phyloP scores from a whole-genome alignment of 2,113 vertebrate species.

The Burhinus oedicnemus region DNA sequence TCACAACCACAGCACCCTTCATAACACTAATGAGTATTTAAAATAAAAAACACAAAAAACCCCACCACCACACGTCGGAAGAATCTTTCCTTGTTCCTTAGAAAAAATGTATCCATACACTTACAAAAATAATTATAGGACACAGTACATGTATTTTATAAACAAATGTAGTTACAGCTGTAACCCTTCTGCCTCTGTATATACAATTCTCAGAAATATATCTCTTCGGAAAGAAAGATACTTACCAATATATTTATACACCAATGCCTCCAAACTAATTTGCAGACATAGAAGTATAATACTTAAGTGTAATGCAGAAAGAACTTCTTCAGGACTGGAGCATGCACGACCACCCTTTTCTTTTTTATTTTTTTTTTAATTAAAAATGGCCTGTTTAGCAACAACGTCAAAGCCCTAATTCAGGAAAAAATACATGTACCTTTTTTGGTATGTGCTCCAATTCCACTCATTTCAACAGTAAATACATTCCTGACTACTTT shows the following conservation, averaged over 20 bases:
- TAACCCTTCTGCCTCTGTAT: neutral
- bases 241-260: neutral
- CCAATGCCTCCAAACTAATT: neutral
- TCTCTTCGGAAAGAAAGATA: neutral
- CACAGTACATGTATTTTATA: neutral
- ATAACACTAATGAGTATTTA: neutral
- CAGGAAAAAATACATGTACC: neutral
- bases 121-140: neutral
- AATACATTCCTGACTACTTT: neutral
- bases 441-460: neutral
- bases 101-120: neutral
- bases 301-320: neutral
- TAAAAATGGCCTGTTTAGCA: neutral
- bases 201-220: neutral
- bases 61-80: fast-evolving
- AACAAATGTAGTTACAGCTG: neutral
- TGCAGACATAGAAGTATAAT: neutral
- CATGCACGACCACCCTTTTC: neutral
- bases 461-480: neutral
- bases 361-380: neutral
- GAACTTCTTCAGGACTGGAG: neutral
- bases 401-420: neutral
- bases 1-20: neutral
- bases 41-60: neutral
- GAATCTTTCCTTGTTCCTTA: neutral